Percentiles rank a stretch among this genome's conserved stretches.
These are phyloP conservation scores for Bos javanicus DNA, from an alignment of 2,113 vertebrate species.

Conservation along the genomic window DNA sequence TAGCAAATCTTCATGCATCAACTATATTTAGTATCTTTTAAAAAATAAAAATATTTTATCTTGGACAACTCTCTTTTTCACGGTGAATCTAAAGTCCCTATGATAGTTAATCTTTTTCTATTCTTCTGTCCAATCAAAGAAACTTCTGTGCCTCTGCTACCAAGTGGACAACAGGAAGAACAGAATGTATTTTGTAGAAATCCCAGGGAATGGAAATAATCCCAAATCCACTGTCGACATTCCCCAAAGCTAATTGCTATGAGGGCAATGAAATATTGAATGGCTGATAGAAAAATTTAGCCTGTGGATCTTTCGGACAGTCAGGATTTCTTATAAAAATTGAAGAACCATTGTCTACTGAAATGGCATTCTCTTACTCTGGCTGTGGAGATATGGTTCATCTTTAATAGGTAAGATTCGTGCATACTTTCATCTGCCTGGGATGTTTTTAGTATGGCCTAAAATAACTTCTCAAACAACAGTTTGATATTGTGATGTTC, in stretches of 20 bases:
- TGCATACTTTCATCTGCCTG: neutral
- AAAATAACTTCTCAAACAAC: constrained; percentile 21
- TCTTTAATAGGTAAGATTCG: neutral
- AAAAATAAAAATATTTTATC: constrained; percentile 69
- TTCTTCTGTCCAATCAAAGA: neutral
- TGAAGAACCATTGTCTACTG: neutral
- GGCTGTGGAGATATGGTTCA: neutral
- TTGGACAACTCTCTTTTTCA: constrained; percentile 32
- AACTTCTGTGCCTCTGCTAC: neutral
- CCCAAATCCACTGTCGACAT: neutral
- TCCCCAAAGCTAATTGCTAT: neutral
- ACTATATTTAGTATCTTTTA: constrained; percentile 68
- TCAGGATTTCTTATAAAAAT: neutral
- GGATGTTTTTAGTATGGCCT: neutral
- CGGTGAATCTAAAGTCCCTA: neutral
- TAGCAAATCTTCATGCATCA: constrained; percentile 75
- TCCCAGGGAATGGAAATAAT: neutral
- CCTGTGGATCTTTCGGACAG: neutral
- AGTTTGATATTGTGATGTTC: neutral
- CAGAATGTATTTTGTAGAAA: neutral
- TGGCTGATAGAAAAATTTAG: neutral
- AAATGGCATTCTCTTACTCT: neutral
- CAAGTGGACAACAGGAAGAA: neutral
- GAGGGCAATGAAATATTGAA: neutral
- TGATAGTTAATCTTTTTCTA: constrained; percentile 15